Evolutionary conservation across 2,888 invertebrate species (phyloP), one percentile per base, ranked within the genome.

Genomic region (Yponomeuta sedellus): DNA sequence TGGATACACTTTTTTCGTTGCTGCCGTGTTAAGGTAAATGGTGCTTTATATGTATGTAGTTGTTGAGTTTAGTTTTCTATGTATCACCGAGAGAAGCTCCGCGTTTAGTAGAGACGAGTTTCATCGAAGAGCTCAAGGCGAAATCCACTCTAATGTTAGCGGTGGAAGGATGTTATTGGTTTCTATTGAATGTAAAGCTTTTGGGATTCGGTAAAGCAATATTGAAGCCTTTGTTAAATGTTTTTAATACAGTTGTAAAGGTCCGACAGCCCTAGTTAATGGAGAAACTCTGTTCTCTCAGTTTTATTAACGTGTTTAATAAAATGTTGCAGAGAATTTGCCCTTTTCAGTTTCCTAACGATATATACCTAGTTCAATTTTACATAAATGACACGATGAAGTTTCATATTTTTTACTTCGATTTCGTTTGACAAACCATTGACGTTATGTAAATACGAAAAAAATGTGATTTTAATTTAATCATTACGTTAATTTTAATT

Each of bases 381-480:
- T 28, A 28, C 61, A 34, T 28, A 25, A 25, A 28, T 20, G 25
- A 61, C 61, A 61, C 22, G 34, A 34, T 52, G 44, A 52, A 52
- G 44, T 52, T 16, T 16, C 61, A 25, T 20, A 61, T 28, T 61
- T 16, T 67, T 65, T n/a, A 61, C 12, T 25, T 61, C 65, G 64
- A 62, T 64, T 19, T 22, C 20, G 22, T 12, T 44, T 44, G 63
- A 63, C 63, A 19, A 63, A 44, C 19, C 19, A 6, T 12, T 52
- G 19, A n/a, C n/a, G 40, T 64, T 64, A 16, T 89, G 88, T 89
- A 88, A 86, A 88, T 74, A 77, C 74, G 73, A 69, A 70, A 67
- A 77, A 77, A 72, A 79, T 85, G 84, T 88, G 86, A 86, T 88
- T 81, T 83, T 81, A 80, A 83, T 85, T 81, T 80, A 74, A 70